Base-by-base conservation (phyloP, 2,888 invertebrate species). In the Sesia bembeciformis region DNA sequence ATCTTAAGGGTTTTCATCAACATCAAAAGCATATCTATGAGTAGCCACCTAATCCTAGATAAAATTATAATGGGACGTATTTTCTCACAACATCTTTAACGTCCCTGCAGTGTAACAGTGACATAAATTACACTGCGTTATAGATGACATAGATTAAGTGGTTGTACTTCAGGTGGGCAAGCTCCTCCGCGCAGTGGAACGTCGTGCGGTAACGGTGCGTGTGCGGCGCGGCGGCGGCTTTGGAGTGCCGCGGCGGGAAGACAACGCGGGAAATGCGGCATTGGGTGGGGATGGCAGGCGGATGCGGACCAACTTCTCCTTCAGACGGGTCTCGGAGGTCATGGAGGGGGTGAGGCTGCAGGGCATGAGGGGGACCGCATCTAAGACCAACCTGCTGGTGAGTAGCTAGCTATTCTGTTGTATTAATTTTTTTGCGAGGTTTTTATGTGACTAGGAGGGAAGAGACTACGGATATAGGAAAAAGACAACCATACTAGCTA, bases 321-420 rank as follows among this genome's bases (percentile, higher is more conserved):
- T 90, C 64, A 64, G 90, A 53, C 67, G 90, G 8, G 90, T 90
- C n/a, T 90, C 90, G 0, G 90, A 90, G 54, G 90, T 90, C 53
- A 87, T 90, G 87, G 90, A 90, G 62, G 90, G 88, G 2, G 90
- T 90, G 0, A 64, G 90, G 4, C 60, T 89, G 57, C 88, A 89
- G 64, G 76, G 89, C 53, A 85, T 90, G 77, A 68, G 84, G 39
- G 78, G 81, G 3, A 74, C 84, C 0, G 74, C 75, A 5, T 78
- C 82, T 1, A 85, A 78, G 59, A 76, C 62, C 52, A 86, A 78
- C 60, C 63, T 78, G 55, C 81, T 79, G 66, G 82, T 79, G 51
- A 49, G 5, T 49, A n/a, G 23, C 23, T 23, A 23, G 23, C 23
- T 23, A 23, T 23, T 23, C 23, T 23, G 23, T 23, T 23, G 23